phyloP scores from a whole-genome alignment of 1,140 invertebrate species.

The Penaeus vannamei region DNA sequence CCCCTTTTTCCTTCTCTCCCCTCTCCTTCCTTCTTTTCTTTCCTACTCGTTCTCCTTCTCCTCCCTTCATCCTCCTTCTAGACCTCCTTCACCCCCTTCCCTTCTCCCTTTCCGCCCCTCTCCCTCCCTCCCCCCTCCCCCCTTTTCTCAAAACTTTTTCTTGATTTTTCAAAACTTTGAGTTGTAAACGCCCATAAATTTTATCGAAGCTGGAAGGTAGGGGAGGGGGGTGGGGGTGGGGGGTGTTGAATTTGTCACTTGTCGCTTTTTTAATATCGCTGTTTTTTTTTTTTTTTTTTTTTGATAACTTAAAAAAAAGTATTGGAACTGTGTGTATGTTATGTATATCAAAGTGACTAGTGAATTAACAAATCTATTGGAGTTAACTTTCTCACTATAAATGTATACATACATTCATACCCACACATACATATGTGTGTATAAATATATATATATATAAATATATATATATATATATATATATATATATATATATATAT shows the following conservation, averaged over 20 bases:
- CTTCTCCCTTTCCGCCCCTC: conserved; percentile 9
- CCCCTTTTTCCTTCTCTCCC: not conserved
- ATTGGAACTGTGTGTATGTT: no score
- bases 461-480: conserved; percentile 32
- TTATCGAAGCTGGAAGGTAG: not conserved
- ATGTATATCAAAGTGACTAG: no score
- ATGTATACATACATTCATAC: not conserved
- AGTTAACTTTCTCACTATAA: no score
- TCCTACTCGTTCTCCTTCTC: not conserved
- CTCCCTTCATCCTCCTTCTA: no score
- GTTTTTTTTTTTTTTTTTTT: not conserved
- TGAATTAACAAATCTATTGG: no score
- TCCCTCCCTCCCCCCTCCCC: conserved; percentile 18
- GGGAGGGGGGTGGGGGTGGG: not conserved
- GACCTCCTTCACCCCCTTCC: not conserved
- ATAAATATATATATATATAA: conserved; percentile 29
- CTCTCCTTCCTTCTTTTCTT: not conserved
- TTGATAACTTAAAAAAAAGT: no score
- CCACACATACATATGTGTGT: not conserved
- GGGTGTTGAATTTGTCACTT: no score
- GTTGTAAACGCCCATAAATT: no score
- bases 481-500: conserved; percentile 26
- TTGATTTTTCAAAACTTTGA: no score
- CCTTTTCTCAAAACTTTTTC: not conserved
- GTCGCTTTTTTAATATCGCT: no score